Conservation (phyloP, 2,888 invertebrate genomes). For the Eurois occulta region DNA sequence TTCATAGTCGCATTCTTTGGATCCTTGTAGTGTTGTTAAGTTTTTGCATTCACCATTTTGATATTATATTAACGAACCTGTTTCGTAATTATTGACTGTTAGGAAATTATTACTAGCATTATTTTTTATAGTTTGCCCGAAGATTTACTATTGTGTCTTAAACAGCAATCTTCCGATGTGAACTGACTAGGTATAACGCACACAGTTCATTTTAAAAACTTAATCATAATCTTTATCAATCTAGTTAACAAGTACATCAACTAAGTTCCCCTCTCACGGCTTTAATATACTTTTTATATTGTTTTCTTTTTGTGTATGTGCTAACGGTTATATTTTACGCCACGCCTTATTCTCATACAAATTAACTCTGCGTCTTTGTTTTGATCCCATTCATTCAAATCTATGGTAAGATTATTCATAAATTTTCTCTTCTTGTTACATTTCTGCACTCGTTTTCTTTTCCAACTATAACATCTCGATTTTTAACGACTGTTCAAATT, state of each 20-base stretch:
- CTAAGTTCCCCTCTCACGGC: conserved; percentile 75
- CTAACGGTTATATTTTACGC: conserved; percentile 73
- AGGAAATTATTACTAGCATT: not conserved
- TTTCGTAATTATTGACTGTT: conserved; percentile 13
- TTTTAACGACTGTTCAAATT: conserved; percentile 51
- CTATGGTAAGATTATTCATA: conserved; percentile 64
- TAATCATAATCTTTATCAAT: conserved; percentile 31
- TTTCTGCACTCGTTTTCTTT: conserved; percentile 57
- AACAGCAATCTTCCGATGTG: not conserved
- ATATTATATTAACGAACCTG: conserved; percentile 9
- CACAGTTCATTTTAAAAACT: not conserved
- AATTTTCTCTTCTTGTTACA: conserved; percentile 65
- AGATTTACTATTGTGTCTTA: not conserved
- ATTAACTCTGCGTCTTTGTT: conserved; percentile 59
- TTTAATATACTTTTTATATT: conserved; percentile 72
- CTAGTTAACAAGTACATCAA: conserved; percentile 56
- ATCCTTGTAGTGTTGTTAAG: conserved; percentile 14
- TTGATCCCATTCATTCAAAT: conserved; percentile 61
- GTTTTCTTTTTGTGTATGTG: conserved; percentile 73
- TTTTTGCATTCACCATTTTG: conserved; percentile 16
- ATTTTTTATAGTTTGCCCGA: not conserved
- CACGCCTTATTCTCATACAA: conserved; percentile 66
- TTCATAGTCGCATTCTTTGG: conserved; percentile 42
- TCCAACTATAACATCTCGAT: conserved; percentile 54
- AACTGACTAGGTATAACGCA: not conserved